Base-by-base conservation (phyloP, 2,888 invertebrate species). In the Drosophila infuscata region DNA sequence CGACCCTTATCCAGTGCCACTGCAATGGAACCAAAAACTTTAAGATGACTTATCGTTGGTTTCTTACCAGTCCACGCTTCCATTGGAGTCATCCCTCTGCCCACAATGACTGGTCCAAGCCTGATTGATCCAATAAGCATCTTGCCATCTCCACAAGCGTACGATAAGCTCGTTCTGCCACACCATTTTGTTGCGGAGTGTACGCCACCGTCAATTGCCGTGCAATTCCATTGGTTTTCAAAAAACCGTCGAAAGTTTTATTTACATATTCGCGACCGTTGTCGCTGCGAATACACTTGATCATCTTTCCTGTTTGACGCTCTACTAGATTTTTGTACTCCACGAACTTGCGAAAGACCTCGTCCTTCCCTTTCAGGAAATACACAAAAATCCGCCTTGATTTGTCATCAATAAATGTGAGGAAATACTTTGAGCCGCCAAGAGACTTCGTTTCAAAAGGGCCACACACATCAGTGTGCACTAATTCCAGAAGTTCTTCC, bases 381-480 rank as follows among this genome's bases (percentile, higher is more conserved):
- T 41, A 41, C 9, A 41, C n/a, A n/a, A 41, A 41, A 41, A n/a
- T 41, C n/a, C 9, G 41, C 41, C 41, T 41, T 41, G 41, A 41
- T 11, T 41, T 41, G 41, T 41, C n/a, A 41, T 41, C 41, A 41
- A 41, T n/a, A n/a, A 41, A 41, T n/a, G 41, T 41, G n/a, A 41
- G 41, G n/a, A 41, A 41, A 12, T 9, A 41, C 35, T 41, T 9
- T 9, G 20, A 25, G 20, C 20, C 20, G 20, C 20, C 20, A 25
- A 25, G 20, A 25, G 20, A 25, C 20, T 25, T 25, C 20, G 20
- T 25, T 25, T 25, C 20, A n/a, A 41, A n/a, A n/a, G 41, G 7
- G n/a, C n/a, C n/a, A 9, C n/a, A n/a, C 9, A 41, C 4, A 25
- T 25, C 20, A 25, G 20, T 41, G 41, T n/a, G 41, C 17, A 41